phyloP scores from a whole-genome alignment of 2,888 invertebrate species.

The Herminia tarsipennalis region DNA sequence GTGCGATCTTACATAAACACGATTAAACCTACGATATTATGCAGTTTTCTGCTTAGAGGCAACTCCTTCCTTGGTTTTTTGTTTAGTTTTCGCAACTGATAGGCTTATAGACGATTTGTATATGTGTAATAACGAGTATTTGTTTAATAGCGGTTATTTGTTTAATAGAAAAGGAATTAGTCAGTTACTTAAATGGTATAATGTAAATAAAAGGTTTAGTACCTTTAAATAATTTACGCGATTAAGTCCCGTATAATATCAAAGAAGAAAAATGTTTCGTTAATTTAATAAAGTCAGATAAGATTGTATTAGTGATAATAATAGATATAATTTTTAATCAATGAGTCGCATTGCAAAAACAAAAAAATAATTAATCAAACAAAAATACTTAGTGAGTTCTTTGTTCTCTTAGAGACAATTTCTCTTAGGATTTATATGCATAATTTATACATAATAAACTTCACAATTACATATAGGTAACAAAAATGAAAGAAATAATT shows the following conservation, averaged over 20 bases:
- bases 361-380: not conserved
- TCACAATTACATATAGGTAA: conserved; percentile 28
- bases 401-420: conserved; percentile 39
- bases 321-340: not conserved
- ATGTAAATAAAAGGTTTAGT: too few species aligned
- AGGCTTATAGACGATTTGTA: too few species aligned
- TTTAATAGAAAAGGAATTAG: too few species aligned
- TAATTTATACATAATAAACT: conserved; percentile 34
- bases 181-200: too few species aligned
- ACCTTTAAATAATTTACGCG: too few species aligned
- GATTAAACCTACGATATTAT: conserved; percentile 28
- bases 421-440: conserved; percentile 15
- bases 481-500: conserved; percentile 30
- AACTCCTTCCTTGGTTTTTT: conserved; percentile 17
- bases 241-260: too few species aligned
- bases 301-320: not conserved
- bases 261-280: too few species aligned
- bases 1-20: conserved; percentile 11
- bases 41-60: conserved; percentile 24
- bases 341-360: conserved; percentile 1
- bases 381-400: conserved; percentile 17
- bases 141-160: too few species aligned
- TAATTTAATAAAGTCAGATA: too few species aligned
- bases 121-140: too few species aligned
- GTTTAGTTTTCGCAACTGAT: too few species aligned